These are phyloP conservation scores for Melanerpes aurifrons DNA, from an alignment of 2,113 vertebrate genomes.

Conservation along the genomic window DNA sequence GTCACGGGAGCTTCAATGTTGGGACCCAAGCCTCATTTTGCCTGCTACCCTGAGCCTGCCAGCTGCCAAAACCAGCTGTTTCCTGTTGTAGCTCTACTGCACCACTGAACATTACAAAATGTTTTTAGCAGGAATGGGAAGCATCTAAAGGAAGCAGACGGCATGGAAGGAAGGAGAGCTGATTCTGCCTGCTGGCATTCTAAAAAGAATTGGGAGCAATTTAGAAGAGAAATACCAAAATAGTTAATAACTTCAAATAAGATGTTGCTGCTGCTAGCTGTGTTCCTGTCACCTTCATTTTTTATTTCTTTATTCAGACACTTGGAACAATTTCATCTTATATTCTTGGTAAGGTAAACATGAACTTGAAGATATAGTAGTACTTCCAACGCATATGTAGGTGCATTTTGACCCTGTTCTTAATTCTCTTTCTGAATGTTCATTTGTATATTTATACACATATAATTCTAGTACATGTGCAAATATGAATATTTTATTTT, in stretches of 20 bases:
- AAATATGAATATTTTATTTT: background rate
- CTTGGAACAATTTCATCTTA: conserved; percentile 59
- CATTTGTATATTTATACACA: background rate
- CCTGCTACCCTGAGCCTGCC: background rate
- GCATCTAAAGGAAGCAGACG: conserved; percentile 48
- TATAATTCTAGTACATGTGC: background rate
- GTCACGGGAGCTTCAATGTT: background rate
- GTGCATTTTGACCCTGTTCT: background rate
- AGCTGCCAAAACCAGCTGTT: conserved; percentile 4
- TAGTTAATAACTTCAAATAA: conserved; percentile 39
- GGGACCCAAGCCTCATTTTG: background rate
- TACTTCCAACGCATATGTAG: background rate
- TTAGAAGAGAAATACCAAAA: conserved; percentile 49
- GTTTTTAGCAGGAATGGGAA: conserved; percentile 33
- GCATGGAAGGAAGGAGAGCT: conserved; percentile 63
- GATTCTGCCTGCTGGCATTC: conserved; percentile 44
- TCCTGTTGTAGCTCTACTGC: background rate
- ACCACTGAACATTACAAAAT: background rate
- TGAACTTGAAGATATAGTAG: background rate
- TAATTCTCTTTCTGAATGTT: background rate
- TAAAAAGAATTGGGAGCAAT: conserved; percentile 57
- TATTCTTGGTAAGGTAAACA: conserved; percentile 34
- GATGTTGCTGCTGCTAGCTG: conserved; percentile 41
- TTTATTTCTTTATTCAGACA: conserved; percentile 47
- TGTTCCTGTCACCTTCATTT: conserved; percentile 50